Percentiles rank a stretch among this genome's conserved stretches.
Conservation (phyloP, 2,888 invertebrate species). For the Ophion ventricosus region DNA sequence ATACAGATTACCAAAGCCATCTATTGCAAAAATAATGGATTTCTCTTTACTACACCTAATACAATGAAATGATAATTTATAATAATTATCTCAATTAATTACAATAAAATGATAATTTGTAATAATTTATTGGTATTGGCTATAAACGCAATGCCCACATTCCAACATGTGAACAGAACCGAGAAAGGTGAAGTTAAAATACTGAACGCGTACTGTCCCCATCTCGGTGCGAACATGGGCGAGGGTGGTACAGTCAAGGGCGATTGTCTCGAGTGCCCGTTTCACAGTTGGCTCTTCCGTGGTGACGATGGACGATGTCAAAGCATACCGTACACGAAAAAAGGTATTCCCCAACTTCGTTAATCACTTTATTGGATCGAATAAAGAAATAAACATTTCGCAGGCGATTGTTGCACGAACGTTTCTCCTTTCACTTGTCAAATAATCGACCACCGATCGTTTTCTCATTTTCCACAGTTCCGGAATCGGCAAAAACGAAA, state of each 20-base stretch:
- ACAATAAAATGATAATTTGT: too few relatives aligned
- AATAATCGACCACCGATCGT: not conserved
- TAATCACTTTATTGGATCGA: not conserved
- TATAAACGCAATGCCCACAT: too few relatives aligned
- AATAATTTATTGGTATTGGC: too few relatives aligned
- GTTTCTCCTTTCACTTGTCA: not conserved
- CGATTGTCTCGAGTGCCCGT: constrained; percentile 94
- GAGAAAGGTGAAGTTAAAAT: constrained; percentile 87
- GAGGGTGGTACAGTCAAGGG: constrained; percentile 91
- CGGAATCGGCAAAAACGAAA: constrained; percentile 88
- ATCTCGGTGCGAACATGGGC: constrained; percentile 94
- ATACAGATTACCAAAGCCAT: too few relatives aligned
- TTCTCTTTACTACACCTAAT: too few relatives aligned
- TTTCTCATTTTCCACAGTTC: constrained; percentile 84
- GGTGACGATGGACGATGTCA: constrained; percentile 90
- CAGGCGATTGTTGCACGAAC: not conserved
- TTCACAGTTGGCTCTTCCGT: constrained; percentile 94
- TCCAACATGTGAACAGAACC: constrained; percentile 70
- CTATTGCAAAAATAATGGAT: too few relatives aligned
- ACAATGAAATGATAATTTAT: too few relatives aligned
- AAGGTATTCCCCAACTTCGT: constrained; percentile 77
- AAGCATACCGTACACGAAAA: constrained; percentile 89
- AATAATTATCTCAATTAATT: too few relatives aligned
- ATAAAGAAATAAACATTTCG: not conserved
- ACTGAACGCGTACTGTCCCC: constrained; percentile 95